These are phyloP conservation scores for Leptopilina myrica DNA, from an alignment of 2,888 invertebrate genomes.

Conservation along the genomic window DNA sequence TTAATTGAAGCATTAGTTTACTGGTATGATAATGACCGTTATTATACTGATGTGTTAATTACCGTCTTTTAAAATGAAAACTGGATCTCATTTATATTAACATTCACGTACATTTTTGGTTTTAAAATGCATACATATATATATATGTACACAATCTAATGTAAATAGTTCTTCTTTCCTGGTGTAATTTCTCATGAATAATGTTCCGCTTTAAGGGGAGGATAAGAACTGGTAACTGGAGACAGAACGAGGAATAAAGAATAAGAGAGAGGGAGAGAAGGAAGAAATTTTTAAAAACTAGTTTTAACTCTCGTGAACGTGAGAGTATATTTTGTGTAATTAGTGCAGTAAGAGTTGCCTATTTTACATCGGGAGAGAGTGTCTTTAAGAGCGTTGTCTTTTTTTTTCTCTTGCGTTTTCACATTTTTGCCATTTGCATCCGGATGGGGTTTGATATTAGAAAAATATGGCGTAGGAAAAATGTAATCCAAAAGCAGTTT, in stretches of 20 bases:
- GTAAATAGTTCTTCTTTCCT: constrained; percentile 23
- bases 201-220: constrained; percentile 8
- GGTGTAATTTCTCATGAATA: constrained; percentile 36
- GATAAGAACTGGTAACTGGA: constrained; percentile 35
- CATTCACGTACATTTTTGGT: neutral
- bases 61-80: neutral
- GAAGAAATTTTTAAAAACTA: constrained; percentile 18
- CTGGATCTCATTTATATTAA: neutral
- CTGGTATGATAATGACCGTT: constrained; percentile 8
- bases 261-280: neutral
- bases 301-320: constrained; percentile 28
- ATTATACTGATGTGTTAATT: constrained; percentile 20
- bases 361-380: neutral
- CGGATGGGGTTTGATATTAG: too few relatives aligned
- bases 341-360: constrained; percentile 27
- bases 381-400: neutral
- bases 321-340: constrained; percentile 37
- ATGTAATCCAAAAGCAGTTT: too few relatives aligned
- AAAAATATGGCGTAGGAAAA: neutral
- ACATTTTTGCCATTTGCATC: too few relatives aligned
- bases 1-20: constrained; percentile 17
- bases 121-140: neutral
- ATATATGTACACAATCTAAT: neutral
- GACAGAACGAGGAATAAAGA: neutral
- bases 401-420: constrained; percentile 4